Percentiles rank a stretch among this genome's conserved stretches.
These are phyloP conservation scores for Rhagoletis pomonella DNA, from an alignment of 1,140 invertebrate species.

Conservation along the genomic window DNA sequence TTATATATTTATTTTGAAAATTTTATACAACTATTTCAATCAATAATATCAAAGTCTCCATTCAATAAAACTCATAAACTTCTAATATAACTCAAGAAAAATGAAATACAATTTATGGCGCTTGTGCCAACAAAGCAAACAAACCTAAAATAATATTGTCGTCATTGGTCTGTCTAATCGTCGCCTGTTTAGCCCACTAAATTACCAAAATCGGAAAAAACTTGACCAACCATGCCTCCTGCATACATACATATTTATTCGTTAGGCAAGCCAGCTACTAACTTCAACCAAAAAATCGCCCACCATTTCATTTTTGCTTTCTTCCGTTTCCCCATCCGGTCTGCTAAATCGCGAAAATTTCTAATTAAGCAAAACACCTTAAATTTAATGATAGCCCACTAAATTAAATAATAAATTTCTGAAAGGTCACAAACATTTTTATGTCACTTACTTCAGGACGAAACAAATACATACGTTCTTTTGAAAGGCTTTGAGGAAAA, in stretches of 20 bases:
- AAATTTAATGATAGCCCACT: constrained; percentile 52
- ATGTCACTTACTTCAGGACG: not conserved
- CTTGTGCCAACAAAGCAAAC: not conserved
- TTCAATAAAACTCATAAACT: too few species aligned
- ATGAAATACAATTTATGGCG: not conserved
- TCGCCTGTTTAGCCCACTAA: not conserved
- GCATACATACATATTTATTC: too few species aligned
- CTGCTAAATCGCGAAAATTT: constrained; percentile 36
- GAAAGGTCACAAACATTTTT: constrained; percentile 44
- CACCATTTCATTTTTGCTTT: not conserved
- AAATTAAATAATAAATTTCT: constrained; percentile 41
- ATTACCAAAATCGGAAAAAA: not conserved
- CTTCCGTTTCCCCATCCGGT: constrained; percentile 42
- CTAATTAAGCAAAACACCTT: constrained; percentile 49
- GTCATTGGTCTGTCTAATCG: not conserved
- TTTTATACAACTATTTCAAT: too few species aligned
- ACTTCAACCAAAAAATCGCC: not conserved
- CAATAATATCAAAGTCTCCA: too few species aligned
- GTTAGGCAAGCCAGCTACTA: not conserved
- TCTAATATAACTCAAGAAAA: not conserved
- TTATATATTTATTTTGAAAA: too few species aligned
- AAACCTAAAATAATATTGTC: not conserved
- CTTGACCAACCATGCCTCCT: too few species aligned
- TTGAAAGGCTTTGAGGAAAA: not conserved
- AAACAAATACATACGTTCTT: too few species aligned